Evolutionary conservation across 2,113 vertebrate genomes (phyloP).

Genomic region (Tachysurus vachellii): DNA sequence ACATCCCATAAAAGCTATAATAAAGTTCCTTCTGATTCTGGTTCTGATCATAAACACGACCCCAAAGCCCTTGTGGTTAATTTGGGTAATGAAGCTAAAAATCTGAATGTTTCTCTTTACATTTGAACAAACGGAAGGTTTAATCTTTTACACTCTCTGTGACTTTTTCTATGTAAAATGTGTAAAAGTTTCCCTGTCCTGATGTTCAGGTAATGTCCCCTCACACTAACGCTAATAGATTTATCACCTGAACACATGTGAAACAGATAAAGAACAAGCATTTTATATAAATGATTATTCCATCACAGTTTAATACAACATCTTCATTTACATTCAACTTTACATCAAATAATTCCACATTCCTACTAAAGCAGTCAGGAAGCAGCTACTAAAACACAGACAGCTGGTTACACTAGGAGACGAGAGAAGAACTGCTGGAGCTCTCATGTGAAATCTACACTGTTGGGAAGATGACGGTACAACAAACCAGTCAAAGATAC

Average conservation of each 20-base stretch:
- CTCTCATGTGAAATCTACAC: not conserved
- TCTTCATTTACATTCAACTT: not conserved
- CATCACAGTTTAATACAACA: not conserved
- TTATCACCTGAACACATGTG: slow-evolving; percentile 15
- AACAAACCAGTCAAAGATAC: not conserved
- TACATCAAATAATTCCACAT: not conserved
- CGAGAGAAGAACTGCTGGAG: not conserved
- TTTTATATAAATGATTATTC: not conserved
- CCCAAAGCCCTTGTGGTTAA: not conserved
- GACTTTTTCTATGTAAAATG: not conserved
- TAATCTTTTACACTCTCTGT: not conserved
- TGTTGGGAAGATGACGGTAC: not conserved
- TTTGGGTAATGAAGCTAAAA: not conserved
- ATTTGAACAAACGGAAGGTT: not conserved
- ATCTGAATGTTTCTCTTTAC: not conserved
- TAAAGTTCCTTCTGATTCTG: too few species aligned
- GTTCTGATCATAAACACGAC: too few species aligned
- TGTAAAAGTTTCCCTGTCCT: slow-evolving; percentile 17
- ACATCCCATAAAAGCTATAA: too few species aligned
- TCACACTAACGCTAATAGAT: slow-evolving; percentile 31
- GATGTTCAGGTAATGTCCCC: too few species aligned
- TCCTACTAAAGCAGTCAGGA: not conserved
- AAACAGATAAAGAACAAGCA: not conserved
- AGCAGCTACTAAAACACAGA: not conserved
- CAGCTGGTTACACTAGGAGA: not conserved